These are phyloP conservation scores for Zaprionus lachaisei DNA, from an alignment of 1,140 invertebrate genomes.

Conservation along the genomic window DNA sequence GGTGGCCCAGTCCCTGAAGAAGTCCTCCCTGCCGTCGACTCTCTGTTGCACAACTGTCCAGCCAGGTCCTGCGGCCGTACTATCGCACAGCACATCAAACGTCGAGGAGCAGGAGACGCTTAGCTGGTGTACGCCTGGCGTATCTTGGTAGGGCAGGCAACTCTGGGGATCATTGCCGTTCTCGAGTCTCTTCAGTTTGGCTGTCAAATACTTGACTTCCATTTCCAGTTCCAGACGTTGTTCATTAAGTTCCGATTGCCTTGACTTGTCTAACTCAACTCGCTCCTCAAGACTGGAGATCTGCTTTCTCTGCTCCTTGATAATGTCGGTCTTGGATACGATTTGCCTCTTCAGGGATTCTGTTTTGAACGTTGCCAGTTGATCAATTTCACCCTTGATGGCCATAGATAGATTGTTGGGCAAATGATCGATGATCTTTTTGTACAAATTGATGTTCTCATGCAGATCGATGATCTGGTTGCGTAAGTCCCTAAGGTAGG, in stretches of 20 bases:
- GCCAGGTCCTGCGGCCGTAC: not conserved
- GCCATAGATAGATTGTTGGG: not conserved
- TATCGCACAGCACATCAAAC: slow-evolving; percentile 1
- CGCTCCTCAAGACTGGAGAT: not conserved
- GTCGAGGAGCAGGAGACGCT: not conserved
- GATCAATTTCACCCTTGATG: not conserved
- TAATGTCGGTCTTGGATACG: not conserved
- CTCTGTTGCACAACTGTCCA: slow-evolving; percentile 18
- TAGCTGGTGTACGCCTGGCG: not conserved
- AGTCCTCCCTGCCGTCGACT: slow-evolving; percentile 6
- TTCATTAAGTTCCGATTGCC: not conserved
- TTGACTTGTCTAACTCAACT: not conserved
- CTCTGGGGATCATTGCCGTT: not conserved
- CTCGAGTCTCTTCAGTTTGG: not conserved
- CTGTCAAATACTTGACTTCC: not conserved
- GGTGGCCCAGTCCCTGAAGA: slow-evolving; percentile 2
- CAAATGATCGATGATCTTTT: not conserved
- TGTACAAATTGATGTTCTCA: slow-evolving; percentile 7
- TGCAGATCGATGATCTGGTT: slow-evolving; percentile 2
- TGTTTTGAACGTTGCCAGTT: not conserved
- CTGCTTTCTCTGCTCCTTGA: not conserved
- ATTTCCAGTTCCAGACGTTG: not conserved
- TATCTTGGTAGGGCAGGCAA: not conserved
- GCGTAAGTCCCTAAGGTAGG: not conserved
- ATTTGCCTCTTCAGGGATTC: not conserved